Percentiles rank a stretch among this genome's conserved stretches.
Conservation (phyloP, 2,888 invertebrate genomes). For the Acrobasis consociella region DNA sequence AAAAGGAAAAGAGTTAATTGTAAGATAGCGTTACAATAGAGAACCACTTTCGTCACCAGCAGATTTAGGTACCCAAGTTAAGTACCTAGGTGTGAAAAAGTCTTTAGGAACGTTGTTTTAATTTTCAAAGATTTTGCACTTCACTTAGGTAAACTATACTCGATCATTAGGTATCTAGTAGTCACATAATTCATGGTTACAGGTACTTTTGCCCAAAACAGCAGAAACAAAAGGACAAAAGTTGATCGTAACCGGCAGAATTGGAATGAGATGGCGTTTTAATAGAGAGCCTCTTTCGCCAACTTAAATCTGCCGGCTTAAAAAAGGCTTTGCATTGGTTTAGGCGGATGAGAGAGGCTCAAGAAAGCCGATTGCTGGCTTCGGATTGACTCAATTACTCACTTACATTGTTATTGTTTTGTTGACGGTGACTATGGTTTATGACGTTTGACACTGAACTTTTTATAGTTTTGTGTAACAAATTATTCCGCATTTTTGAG, state of each 20-base stretch:
- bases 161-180: not conserved
- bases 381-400: slow-evolving; percentile 76
- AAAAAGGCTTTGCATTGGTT: slow-evolving; percentile 81
- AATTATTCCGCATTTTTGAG: no score
- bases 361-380: slow-evolving; percentile 73
- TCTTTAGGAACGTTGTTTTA: no score
- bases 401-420: slow-evolving; percentile 38
- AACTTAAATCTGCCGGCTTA: slow-evolving; percentile 82
- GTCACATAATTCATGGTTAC: not conserved
- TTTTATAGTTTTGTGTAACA: not conserved
- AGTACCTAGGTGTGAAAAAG: no score
- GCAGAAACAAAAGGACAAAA: slow-evolving; percentile 31
- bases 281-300: slow-evolving; percentile 80
- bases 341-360: slow-evolving; percentile 78
- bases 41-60: no score
- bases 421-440: slow-evolving; percentile 20
- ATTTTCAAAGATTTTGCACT: no score
- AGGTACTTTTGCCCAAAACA: slow-evolving; percentile 4
- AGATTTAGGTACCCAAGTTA: no score
- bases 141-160: not conserved
- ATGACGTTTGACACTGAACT: not conserved
- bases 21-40: no score
- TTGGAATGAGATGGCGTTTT: slow-evolving; percentile 73
- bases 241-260: slow-evolving; percentile 38
- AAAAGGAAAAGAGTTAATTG: no score